These are phyloP conservation scores for Dissostichus mawsoni DNA, from an alignment of 2,113 vertebrate species.

Conservation along the genomic window DNA sequence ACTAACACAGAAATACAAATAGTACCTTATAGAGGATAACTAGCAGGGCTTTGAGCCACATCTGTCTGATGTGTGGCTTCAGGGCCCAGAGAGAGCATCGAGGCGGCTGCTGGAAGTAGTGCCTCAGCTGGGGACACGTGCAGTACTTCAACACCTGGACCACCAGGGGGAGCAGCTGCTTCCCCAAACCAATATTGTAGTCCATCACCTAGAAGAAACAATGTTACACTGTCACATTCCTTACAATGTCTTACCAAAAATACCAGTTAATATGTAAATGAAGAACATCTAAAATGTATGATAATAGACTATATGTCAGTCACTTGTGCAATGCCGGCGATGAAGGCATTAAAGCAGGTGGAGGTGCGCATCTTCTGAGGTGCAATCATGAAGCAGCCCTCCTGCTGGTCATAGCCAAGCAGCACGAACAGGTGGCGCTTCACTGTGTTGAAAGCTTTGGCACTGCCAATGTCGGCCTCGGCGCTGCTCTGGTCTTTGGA, in stretches of 20 bases:
- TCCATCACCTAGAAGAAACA: slow-evolving; percentile 92
- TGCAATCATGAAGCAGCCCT: slow-evolving; percentile 99
- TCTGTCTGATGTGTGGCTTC: slow-evolving; percentile 95
- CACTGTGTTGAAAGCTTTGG: slow-evolving; percentile 98
- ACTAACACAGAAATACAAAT: neutral
- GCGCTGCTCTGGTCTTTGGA: slow-evolving; percentile 97
- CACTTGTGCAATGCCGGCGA: slow-evolving; percentile 97
- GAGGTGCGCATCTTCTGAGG: slow-evolving; percentile 98
- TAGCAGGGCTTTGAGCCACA: slow-evolving; percentile 97
- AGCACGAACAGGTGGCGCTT: slow-evolving; percentile 96
- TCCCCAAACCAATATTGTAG: slow-evolving; percentile 96
- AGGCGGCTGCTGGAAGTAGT: slow-evolving; percentile 98
- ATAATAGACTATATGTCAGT: slow-evolving; percentile 42
- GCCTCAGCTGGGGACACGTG: slow-evolving; percentile 95
- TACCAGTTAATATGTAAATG: neutral
- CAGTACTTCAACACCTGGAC: slow-evolving; percentile 98
- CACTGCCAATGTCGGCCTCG: slow-evolving; percentile 94
- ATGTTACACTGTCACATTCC: neutral
- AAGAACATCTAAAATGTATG: neutral
- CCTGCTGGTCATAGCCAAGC: slow-evolving; percentile 96
- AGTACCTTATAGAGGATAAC: slow-evolving; percentile 98
- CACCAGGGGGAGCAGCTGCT: slow-evolving; percentile 97
- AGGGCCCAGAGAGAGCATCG: slow-evolving; percentile 97
- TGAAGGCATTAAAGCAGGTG: slow-evolving; percentile 98
- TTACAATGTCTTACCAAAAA: neutral